These are phyloP conservation scores for Rhinoptilus africanus DNA, from an alignment of 2,113 vertebrate genomes.

Conservation along the genomic window DNA sequence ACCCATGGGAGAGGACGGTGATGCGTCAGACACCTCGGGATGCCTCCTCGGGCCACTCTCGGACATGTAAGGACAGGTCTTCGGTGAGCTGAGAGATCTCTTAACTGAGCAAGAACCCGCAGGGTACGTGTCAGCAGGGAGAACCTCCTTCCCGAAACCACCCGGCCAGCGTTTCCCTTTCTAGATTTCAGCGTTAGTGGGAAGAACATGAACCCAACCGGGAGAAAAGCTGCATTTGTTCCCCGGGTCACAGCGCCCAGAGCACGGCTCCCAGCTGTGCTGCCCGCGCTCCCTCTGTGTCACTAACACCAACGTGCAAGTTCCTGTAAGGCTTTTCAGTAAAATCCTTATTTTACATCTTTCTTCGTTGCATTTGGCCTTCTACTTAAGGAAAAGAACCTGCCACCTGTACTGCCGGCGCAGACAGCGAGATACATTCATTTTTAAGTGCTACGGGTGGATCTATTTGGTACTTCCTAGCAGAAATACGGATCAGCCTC, in stretches of 20 bases:
- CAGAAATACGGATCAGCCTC: background rate
- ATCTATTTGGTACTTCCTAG: background rate
- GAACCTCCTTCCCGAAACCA: rapidly evolving
- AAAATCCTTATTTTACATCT: background rate
- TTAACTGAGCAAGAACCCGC: background rate
- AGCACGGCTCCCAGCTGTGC: background rate
- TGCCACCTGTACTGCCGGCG: background rate
- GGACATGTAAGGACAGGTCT: background rate
- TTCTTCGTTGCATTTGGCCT: background rate
- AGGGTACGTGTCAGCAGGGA: background rate
- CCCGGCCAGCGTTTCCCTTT: rapidly evolving
- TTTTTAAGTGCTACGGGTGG: rapidly evolving
- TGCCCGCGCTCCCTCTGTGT: background rate
- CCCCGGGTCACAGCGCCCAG: background rate
- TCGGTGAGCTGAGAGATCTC: background rate
- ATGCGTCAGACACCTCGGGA: rapidly evolving
- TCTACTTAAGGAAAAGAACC: background rate
- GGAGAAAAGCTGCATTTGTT: background rate
- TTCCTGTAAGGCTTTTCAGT: background rate
- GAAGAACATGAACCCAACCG: background rate
- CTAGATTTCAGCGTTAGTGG: background rate
- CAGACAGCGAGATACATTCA: background rate
- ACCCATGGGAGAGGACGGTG: background rate
- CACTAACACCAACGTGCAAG: rapidly evolving
- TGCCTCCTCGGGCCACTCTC: background rate